Evolutionary conservation across 1,140 invertebrate species (phyloP).

Genomic region (Pseudomyrmex sp.): DNA sequence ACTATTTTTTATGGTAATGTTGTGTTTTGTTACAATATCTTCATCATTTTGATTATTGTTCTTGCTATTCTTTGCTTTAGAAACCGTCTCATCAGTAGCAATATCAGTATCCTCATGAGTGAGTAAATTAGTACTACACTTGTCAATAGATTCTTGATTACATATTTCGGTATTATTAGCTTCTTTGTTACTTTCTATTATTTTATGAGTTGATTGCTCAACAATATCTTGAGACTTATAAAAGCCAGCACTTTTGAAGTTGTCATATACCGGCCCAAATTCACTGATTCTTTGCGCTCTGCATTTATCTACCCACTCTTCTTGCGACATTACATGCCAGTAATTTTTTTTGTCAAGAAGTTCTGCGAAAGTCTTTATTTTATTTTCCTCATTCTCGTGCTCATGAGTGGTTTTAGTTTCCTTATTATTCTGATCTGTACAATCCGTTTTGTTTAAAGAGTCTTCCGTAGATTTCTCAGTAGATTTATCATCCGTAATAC

Average conservation of each 20-base stretch:
- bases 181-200: neutral
- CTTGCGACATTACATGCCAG: slow-evolving; percentile 89
- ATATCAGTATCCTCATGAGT: neutral
- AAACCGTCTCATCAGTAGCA: slow-evolving; percentile 23
- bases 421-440: slow-evolving; percentile 77
- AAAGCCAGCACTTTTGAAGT: slow-evolving; percentile 72
- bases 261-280: slow-evolving; percentile 88
- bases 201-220: neutral
- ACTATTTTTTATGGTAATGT: neutral
- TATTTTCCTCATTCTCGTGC: slow-evolving; percentile 74
- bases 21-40: slow-evolving; percentile 62
- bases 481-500: slow-evolving; percentile 45
- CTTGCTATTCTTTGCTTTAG: neutral
- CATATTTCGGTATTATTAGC: neutral
- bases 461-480: slow-evolving; percentile 71
- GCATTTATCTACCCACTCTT: slow-evolving; percentile 92
- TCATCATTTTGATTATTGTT: slow-evolving; percentile 58
- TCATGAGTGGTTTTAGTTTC: slow-evolving; percentile 41
- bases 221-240: slow-evolving; percentile 40
- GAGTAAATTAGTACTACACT: slow-evolving; percentile 27
- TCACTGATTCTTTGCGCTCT: slow-evolving; percentile 88
- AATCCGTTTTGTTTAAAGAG: neutral
- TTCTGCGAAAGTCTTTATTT: slow-evolving; percentile 81
- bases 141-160: neutral
- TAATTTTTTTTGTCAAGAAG: slow-evolving; percentile 78